These are phyloP conservation scores for Galemys pyrenaicus DNA, from an alignment of 2,113 vertebrate genomes.

Conservation along the genomic window DNA sequence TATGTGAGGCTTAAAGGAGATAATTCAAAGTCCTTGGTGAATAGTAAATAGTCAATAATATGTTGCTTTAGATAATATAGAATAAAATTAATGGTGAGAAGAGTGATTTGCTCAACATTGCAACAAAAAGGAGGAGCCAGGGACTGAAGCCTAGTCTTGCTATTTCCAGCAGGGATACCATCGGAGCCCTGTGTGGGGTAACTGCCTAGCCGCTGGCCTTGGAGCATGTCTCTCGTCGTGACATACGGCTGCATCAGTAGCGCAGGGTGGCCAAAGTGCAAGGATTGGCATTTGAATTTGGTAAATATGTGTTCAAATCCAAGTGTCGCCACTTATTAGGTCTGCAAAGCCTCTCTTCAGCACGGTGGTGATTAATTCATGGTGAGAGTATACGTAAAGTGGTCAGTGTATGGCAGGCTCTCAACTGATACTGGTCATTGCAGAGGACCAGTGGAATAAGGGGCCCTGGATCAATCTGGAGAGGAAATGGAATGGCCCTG, in stretches of 20 bases:
- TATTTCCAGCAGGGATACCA: background rate
- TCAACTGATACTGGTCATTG: background rate
- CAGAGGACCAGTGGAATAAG: background rate
- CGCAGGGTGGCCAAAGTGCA: background rate
- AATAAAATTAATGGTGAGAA: slow-evolving; percentile 35
- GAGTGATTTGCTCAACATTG: background rate
- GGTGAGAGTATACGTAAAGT: background rate
- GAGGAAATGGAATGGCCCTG: background rate
- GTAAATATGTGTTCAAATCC: background rate
- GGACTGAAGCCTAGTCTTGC: background rate
- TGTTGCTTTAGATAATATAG: slow-evolving; percentile 24
- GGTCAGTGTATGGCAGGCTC: background rate
- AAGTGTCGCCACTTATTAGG: background rate
- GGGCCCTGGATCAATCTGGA: background rate
- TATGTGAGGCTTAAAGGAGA: background rate
- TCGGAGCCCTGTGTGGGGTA: background rate
- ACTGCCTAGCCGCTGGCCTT: background rate
- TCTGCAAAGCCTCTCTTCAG: background rate
- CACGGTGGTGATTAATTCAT: background rate
- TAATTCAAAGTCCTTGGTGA: background rate
- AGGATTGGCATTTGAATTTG: background rate
- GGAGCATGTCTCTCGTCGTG: background rate
- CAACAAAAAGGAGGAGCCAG: background rate
- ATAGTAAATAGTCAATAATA: background rate
- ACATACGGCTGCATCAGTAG: background rate